These are phyloP conservation scores for Poeciliopsis paucimaculata DNA, from an alignment of 2,797 vertebrate species.

Conservation along the genomic window DNA sequence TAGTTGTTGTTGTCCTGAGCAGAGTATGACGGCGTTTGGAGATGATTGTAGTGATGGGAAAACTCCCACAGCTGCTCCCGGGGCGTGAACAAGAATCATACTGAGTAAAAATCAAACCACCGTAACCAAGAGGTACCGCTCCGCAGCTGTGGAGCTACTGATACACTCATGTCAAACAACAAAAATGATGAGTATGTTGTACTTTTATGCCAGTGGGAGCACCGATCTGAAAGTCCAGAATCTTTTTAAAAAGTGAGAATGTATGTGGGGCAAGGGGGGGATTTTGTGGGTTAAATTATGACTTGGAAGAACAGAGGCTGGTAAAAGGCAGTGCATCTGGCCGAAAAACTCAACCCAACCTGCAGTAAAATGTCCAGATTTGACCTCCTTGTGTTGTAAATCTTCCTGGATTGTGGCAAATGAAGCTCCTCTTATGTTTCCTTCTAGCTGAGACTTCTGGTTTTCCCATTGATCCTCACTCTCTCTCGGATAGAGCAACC, in stretches of 20 bases:
- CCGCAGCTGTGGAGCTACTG: constrained; percentile 18
- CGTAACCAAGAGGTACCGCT: constrained; percentile 36
- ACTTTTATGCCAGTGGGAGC: constrained; percentile 8
- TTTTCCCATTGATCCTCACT: constrained; percentile 72
- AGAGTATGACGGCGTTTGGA: constrained; percentile 30
- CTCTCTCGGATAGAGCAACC: constrained; percentile 91
- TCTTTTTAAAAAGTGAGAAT: constrained; percentile 10
- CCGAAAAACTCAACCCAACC: constrained; percentile 1
- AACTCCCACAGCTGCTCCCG: constrained; percentile 40
- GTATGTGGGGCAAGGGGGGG: background rate
- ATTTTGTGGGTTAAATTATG: constrained; percentile 15
- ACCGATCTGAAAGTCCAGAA: constrained; percentile 32
- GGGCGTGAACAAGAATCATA: constrained; percentile 22
- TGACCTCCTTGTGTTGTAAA: constrained; percentile 9
- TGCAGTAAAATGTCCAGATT: constrained; percentile 28
- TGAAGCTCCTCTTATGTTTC: constrained; percentile 18
- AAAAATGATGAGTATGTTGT: background rate
- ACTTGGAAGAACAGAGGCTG: constrained; percentile 13
- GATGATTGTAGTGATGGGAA: constrained; percentile 16
- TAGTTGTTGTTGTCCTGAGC: constrained; percentile 57
- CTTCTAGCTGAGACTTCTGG: constrained; percentile 12
- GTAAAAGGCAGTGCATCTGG: constrained; percentile 6
- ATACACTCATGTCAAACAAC: background rate
- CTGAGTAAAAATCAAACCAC: constrained; percentile 58
- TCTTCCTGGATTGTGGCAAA: background rate